A percentile compares a stretch with the other conserved stretches of the same genome.
These are phyloP conservation scores for Parapsyche elsis DNA, from an alignment of 1,140 invertebrate genomes.

Conservation along the genomic window DNA sequence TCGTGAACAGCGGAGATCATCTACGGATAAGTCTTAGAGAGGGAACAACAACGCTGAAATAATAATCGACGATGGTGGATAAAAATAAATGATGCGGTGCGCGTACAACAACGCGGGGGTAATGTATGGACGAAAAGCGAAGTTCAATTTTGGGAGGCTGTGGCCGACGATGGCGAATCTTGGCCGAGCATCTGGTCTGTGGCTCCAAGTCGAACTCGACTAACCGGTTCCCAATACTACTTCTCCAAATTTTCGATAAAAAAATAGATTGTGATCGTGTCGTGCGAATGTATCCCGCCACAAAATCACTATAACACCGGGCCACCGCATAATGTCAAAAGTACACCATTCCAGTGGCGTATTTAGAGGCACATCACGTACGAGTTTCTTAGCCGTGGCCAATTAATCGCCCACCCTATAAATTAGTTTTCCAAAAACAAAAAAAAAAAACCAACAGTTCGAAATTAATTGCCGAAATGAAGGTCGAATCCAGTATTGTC, in stretches of 20 bases:
- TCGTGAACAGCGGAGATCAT: slow-evolving; percentile 52
- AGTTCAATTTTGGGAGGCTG: slow-evolving; percentile 20
- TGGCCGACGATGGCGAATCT: slow-evolving; percentile 18
- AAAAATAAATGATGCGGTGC: background rate
- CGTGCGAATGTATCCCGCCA: background rate
- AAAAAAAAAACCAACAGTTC: no score
- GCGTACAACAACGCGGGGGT: background rate
- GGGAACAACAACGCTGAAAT: background rate
- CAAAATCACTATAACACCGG: background rate
- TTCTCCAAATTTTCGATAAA: slow-evolving; percentile 22
- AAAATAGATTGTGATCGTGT: slow-evolving; percentile 31
- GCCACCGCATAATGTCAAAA: background rate
- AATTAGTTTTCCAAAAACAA: no score
- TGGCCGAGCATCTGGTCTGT: slow-evolving; percentile 10
- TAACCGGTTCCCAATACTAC: background rate
- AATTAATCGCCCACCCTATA: no score
- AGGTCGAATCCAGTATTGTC: no score
- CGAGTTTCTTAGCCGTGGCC: no score
- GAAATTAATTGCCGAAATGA: no score
- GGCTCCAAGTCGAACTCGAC: background rate
- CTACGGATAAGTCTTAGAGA: slow-evolving; percentile 44
- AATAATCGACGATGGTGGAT: background rate
- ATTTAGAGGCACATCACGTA: background rate
- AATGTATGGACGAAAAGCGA: background rate
- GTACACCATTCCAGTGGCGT: background rate